These are phyloP conservation scores for Bombus huntii DNA, from an alignment of 1,140 invertebrate species.

Conservation along the genomic window DNA sequence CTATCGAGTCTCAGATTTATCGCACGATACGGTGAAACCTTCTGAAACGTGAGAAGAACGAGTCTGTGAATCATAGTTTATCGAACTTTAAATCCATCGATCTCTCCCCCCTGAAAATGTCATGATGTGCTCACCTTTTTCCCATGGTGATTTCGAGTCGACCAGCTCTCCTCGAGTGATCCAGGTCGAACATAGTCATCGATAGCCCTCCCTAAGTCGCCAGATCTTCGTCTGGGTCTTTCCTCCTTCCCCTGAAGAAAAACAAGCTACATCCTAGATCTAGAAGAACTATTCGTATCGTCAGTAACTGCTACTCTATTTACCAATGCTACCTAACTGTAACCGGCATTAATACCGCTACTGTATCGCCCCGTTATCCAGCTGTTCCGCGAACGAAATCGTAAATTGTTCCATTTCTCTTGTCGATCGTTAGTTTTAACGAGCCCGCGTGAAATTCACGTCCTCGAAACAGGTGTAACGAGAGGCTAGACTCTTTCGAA, in stretches of 20 bases:
- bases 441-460: background rate
- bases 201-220: background rate
- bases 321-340: constrained; percentile 40
- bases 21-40: background rate
- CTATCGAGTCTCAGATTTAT: too few species aligned
- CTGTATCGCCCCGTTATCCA: constrained; percentile 48
- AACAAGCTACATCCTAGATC: constrained; percentile 32
- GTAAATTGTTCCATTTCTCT: constrained; percentile 16
- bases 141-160: background rate
- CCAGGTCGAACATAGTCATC: constrained; percentile 2
- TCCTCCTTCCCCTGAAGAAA: constrained; percentile 15
- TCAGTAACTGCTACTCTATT: constrained; percentile 56
- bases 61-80: background rate
- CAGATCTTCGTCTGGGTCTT: constrained; percentile 26
- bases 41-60: background rate
- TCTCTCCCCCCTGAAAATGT: constrained; percentile 22
- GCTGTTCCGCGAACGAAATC: constrained; percentile 15
- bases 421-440: constrained; percentile 4
- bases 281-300: constrained; percentile 55
- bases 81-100: constrained; percentile 15
- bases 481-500: constrained; percentile 36
- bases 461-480: background rate
- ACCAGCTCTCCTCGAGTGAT: background rate
- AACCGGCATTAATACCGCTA: constrained; percentile 40
- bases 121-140: background rate